These are phyloP conservation scores for Cryptocephalus moraei DNA, from an alignment of 2,888 invertebrate species.

Conservation along the genomic window DNA sequence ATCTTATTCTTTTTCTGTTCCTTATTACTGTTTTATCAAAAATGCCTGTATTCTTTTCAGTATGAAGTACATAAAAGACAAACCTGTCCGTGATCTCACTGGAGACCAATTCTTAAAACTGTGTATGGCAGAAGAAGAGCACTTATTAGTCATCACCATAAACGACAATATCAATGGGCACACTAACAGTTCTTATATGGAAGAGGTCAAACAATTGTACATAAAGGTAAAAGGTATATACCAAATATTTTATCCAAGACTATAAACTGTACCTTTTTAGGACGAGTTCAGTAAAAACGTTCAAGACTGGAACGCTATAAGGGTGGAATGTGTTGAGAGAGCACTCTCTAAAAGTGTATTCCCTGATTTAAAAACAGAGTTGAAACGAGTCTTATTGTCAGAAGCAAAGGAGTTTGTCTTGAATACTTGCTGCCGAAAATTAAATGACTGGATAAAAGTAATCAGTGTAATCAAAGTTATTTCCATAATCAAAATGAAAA, in stretches of 20 bases:
- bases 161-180: slow-evolving; percentile 71
- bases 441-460: slow-evolving; percentile 83
- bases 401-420: slow-evolving; percentile 84
- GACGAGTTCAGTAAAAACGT: slow-evolving; percentile 92
- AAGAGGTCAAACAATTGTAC: slow-evolving; percentile 73
- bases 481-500: slow-evolving; percentile 20
- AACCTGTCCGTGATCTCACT: slow-evolving; percentile 79
- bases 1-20: not conserved
- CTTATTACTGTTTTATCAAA: not conserved
- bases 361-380: slow-evolving; percentile 80
- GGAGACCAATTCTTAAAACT: slow-evolving; percentile 87
- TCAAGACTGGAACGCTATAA: slow-evolving; percentile 89
- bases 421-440: slow-evolving; percentile 72
- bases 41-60: slow-evolving; percentile 32
- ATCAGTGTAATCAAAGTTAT: not conserved
- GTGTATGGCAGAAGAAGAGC: slow-evolving; percentile 70
- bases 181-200: slow-evolving; percentile 66
- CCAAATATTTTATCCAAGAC: no score
- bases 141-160: slow-evolving; percentile 61
- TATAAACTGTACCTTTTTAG: slow-evolving; percentile 18
- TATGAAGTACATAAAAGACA: slow-evolving; percentile 85
- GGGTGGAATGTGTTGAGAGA: slow-evolving; percentile 78
- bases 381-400: slow-evolving; percentile 64
- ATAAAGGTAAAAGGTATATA: slow-evolving; percentile 45
- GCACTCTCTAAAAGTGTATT: slow-evolving; percentile 82